A percentile compares a stretch with the other conserved stretches of the same genome.
phyloP scores from a whole-genome alignment of 2,888 invertebrate genomes.

The Micropterix aruncella region DNA sequence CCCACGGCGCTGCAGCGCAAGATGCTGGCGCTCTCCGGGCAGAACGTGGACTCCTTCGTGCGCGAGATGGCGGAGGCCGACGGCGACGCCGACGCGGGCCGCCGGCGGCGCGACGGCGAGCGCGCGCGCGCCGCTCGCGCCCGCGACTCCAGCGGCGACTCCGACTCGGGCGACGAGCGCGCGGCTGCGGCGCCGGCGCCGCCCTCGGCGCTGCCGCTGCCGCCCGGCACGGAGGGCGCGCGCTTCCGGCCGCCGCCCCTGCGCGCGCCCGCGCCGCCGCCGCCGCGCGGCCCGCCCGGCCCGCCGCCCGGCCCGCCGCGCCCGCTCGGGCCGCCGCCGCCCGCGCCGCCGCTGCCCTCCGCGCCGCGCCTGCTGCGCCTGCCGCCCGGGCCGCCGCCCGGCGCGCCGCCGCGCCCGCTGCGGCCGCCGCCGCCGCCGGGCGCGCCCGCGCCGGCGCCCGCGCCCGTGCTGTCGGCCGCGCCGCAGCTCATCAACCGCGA shows the following conservation, averaged over 20 bases:
- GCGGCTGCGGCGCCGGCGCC: slow-evolving; percentile 20
- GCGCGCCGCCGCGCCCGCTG: slow-evolving; percentile 49
- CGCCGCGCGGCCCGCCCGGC: slow-evolving; percentile 13
- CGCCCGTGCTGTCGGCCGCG: slow-evolving; percentile 68
- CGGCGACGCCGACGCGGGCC: slow-evolving; percentile 83
- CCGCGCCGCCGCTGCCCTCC: slow-evolving; percentile 39
- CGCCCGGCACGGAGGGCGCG: slow-evolving; percentile 2
- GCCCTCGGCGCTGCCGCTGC: slow-evolving; percentile 14
- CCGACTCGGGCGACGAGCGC: slow-evolving; percentile 19
- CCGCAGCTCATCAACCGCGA: slow-evolving; percentile 68
- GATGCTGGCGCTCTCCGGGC: slow-evolving; percentile 80
- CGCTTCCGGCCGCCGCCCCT: slow-evolving; percentile 23
- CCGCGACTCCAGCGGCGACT: slow-evolving; percentile 21
- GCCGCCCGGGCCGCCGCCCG: slow-evolving; percentile 50
- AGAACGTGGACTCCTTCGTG: slow-evolving; percentile 87
- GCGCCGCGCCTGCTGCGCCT: slow-evolving; percentile 25
- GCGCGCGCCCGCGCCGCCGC: slow-evolving; percentile 18
- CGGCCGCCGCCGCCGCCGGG: slow-evolving; percentile 43
- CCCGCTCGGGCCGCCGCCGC: slow-evolving; percentile 43
- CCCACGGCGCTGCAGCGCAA: slow-evolving; percentile 72
- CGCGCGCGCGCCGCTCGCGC: slow-evolving; percentile 45
- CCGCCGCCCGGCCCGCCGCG: slow-evolving; percentile 33
- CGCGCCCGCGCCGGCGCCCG: slow-evolving; percentile 32
- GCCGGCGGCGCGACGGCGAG: slow-evolving; percentile 59
- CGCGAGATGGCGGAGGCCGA: slow-evolving; percentile 82